Evolutionary conservation across 2,797 vertebrate genomes (phyloP), one percentile per base, ranked within the genome.

Genomic region (Holocentrus rufus): DNA sequence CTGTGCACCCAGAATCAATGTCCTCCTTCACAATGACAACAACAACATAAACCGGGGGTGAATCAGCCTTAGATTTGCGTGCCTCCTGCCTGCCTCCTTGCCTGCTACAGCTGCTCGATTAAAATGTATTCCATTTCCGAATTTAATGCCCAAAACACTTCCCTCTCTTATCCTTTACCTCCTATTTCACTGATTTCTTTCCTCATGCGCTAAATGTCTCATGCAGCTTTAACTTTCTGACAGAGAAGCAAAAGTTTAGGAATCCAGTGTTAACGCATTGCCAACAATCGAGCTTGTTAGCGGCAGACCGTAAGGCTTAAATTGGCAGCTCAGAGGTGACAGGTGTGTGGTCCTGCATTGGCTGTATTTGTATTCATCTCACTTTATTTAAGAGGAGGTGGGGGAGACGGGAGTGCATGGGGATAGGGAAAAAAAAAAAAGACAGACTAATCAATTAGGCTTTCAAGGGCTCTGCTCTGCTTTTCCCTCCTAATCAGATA

Each of bases 371-470:
- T 93, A 91, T 92, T 93, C 89, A 84, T 80, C 82, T 88, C 82
- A 85, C 83, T 89, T 87, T 85, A 83, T 84, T 88, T 86, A 84
- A 90, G 73, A 74, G 79, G 72, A 87, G 80, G 68, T 82, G 86
- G 79, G 57, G 75, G 59, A 77, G 50, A 46, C 74, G 65, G 58
- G 59, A 69, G 46, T 69, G 62, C 59, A 61, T 63, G 52, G 65
- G 82, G 77, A 84, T 84, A 76, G 52, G 25, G 25, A 27, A 27
- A 27, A 71, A 67, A 71, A 47, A 60, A 84, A 81, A 82, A 77
- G 59, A 86, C 74, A 79, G 77, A 85, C 76, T 87, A 90, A 92
- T 93, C 89, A 93, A 92, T 92, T 90, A 89, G 76, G 79, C 76
- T 90, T 91, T 89, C 83, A 89, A 87, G 84, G 75, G 74, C 85